These are phyloP conservation scores for Cichlasoma orientale DNA, from an alignment of 2,797 vertebrate species.

Conservation along the genomic window DNA sequence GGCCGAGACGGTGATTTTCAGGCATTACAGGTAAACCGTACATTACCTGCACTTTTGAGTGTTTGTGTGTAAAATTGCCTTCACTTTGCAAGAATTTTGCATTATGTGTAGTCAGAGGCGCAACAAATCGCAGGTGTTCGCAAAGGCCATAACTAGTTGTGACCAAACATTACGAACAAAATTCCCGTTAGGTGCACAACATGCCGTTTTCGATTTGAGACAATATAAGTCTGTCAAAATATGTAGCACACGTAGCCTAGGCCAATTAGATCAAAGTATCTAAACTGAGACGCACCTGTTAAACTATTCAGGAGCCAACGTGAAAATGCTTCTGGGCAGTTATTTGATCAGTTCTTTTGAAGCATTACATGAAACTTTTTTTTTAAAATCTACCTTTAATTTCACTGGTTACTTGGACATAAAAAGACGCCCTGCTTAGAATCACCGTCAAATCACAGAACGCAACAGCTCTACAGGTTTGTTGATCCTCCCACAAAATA, in stretches of 20 bases:
- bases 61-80: background rate
- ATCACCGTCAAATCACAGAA: background rate
- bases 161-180: background rate
- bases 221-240: background rate
- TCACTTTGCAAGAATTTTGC: rapidly evolving
- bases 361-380: background rate
- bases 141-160: background rate
- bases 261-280: background rate
- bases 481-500: too few relatives aligned
- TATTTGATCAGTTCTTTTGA: background rate
- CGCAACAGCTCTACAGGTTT: background rate
- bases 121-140: background rate
- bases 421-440: background rate
- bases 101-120: background rate
- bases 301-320: background rate
- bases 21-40: background rate
- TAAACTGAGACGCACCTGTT: background rate
- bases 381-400: too few relatives aligned
- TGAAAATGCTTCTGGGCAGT: background rate
- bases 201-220: background rate
- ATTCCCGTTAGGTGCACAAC: background rate
- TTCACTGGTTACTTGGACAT: background rate
- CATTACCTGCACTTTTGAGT: background rate
- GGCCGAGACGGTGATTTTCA: background rate
- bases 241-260: background rate